Evolutionary conservation across 2,797 vertebrate genomes (phyloP).

Genomic region (Kryptolebias ocellatus): DNA sequence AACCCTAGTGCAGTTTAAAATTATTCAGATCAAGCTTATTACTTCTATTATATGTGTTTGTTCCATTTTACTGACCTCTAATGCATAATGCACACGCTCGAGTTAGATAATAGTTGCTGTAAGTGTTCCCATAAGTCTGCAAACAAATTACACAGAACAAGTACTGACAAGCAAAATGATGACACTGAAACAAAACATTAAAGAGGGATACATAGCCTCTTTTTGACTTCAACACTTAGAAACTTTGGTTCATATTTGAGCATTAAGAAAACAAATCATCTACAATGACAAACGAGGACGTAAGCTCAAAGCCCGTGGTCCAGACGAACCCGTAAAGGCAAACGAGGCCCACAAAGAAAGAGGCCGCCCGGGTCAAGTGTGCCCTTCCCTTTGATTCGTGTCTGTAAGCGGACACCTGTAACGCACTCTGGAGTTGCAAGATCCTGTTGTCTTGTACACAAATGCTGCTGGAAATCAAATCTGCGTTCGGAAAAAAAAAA

Average conservation of each 20-base stretch:
- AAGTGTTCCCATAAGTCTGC: too few species aligned
- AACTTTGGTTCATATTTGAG: neutral
- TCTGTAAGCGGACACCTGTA: constrained; percentile 75
- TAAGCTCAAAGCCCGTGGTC: constrained; percentile 18
- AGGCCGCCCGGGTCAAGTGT: constrained; percentile 69
- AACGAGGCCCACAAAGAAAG: constrained; percentile 46
- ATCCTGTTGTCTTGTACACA: constrained; percentile 74
- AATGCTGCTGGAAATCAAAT: constrained; percentile 77
- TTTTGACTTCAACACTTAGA: neutral
- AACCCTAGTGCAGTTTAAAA: too few species aligned
- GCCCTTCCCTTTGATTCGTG: constrained; percentile 60
- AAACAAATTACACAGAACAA: neutral
- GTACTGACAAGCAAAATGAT: neutral
- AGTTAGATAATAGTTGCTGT: too few species aligned
- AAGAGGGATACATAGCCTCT: neutral
- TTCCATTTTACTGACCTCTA: too few species aligned
- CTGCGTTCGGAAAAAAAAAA: constrained; percentile 55
- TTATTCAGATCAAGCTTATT: too few species aligned
- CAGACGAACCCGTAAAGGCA: constrained; percentile 41
- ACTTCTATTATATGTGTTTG: too few species aligned
- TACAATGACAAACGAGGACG: constrained; percentile 8
- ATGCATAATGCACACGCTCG: too few species aligned
- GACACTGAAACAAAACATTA: neutral
- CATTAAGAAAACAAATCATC: too few species aligned
- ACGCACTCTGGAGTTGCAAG: constrained; percentile 71